Base-by-base conservation (phyloP, 37 sponge, comb jelly and placozoan genomes). In the Axinella damicornis region DNA sequence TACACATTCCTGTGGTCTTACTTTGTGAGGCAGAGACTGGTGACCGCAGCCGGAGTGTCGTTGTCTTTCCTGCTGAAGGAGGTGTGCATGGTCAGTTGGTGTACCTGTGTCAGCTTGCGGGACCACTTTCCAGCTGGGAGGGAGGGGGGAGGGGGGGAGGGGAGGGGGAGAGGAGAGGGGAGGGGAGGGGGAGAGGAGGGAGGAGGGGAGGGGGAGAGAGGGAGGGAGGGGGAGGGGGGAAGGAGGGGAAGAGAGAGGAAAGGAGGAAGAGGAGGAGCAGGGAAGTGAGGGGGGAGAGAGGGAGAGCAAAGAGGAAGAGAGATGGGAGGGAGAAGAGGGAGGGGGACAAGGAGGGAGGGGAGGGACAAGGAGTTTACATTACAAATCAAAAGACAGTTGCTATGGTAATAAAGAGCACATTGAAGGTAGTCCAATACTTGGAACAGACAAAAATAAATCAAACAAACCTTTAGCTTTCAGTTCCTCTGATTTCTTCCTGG, bases 51-150 rank as follows among this genome's bases (percentile, higher is more conserved):
- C 25, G 97, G 94, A 19, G 62, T 66, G 22, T 65, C 80, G 69
- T 97, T 97, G 80, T 97, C 97, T n/a, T 86, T 64, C 21, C 94
- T 74, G 28, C 83, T 69, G 57, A 87, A 75, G 31, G 94, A 79
- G 15, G 97, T 96, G 86, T 96, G 94, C 86, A 93, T 85, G 2
- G 97, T 96, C 21, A 96, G 87, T 0, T 63, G 67, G 77, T 82
- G 88, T 4, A 83, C 71, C 63, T 79, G 65, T 36, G 71, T 73
- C 64, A 95, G 60, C 33, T 40, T 74, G 12, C 87, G 72, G 2
- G 21, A 39, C 95, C 95, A 95, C 57, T 83, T 67, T 15, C 81
- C 79, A 86, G 79, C 85, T 85, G 71, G n/a, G 57, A 25, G 60
- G 34, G 18, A 65, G 63, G 59, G 34, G 52, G 76, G 69, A 11